Evolutionary conservation across 2,797 vertebrate species (phyloP).

Genomic region (Hirundo rustica): DNA sequence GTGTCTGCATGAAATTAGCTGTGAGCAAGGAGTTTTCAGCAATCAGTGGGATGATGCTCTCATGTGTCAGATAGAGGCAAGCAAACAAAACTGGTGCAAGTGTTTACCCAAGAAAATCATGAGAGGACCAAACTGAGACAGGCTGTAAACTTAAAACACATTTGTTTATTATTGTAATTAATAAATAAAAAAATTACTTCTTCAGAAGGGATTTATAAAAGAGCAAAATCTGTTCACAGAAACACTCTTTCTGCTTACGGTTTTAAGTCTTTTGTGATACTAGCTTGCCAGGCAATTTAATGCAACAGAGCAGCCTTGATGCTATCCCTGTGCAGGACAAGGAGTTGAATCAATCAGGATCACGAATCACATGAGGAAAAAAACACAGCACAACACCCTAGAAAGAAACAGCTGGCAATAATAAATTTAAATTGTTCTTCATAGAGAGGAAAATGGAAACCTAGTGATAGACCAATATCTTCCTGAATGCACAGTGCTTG

Average conservation of each 20-base stretch:
- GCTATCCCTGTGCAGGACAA: neutral
- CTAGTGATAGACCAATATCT: constrained; percentile 10
- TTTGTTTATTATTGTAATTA: neutral
- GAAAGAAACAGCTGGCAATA: constrained; percentile 62
- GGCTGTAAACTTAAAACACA: neutral
- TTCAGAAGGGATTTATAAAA: neutral
- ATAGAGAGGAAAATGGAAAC: constrained; percentile 7
- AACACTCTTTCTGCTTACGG: neutral
- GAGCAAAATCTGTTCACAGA: neutral
- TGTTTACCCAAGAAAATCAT: neutral
- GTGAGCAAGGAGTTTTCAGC: neutral
- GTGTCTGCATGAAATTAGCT: accelerated
- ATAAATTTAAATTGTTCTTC: constrained; percentile 43
- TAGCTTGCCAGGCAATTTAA: neutral
- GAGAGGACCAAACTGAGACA: neutral
- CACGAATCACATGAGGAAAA: constrained; percentile 38
- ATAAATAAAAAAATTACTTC: neutral
- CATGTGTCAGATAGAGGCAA: neutral
- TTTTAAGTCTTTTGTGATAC: neutral
- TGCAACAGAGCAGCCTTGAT: neutral
- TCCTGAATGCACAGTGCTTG: constrained; percentile 24
- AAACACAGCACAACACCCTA: neutral
- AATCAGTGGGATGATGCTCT: neutral
- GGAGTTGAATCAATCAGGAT: constrained; percentile 47
- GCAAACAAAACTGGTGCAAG: neutral